Evolutionary conservation across 2,888 invertebrate species (phyloP).

Genomic region (Chorisops tibialis): DNA sequence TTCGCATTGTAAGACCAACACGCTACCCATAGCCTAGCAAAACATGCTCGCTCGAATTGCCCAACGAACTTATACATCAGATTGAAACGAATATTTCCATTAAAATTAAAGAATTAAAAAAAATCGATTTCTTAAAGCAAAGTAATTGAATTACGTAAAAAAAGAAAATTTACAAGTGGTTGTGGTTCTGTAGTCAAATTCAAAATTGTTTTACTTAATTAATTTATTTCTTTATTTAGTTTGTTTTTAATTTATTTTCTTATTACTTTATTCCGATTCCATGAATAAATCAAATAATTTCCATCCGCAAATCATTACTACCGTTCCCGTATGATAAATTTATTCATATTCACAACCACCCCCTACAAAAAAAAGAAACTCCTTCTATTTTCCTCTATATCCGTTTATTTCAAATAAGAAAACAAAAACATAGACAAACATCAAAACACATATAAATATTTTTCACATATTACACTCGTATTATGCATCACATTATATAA

Average conservation of each 20-base stretch:
- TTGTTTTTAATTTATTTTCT: constrained; percentile 23
- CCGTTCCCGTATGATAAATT: neutral
- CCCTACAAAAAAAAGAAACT: neutral
- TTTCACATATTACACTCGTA: constrained; percentile 10
- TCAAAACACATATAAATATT: constrained; percentile 12
- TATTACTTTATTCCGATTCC: constrained; percentile 13
- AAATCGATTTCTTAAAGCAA: neutral
- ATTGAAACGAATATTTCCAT: constrained; percentile 11
- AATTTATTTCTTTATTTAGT: constrained; percentile 39
- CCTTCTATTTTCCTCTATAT: neutral
- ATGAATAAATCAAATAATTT: constrained; percentile 16
- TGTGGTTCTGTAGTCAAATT: constrained; percentile 48
- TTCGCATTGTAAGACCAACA: too few species aligned
- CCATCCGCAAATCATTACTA: neutral
- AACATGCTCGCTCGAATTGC: too few species aligned
- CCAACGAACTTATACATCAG: too few species aligned
- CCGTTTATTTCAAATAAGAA: constrained; percentile 7
- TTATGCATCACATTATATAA: constrained; percentile 9
- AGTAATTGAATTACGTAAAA: constrained; percentile 18
- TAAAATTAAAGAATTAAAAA: constrained; percentile 26
- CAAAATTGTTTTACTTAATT: constrained; percentile 36
- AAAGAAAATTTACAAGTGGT: constrained; percentile 51
- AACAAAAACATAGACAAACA: constrained; percentile 17
- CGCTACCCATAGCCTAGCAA: too few species aligned
- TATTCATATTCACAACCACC: neutral